Percentiles rank a stretch among this genome's conserved stretches.
These are phyloP conservation scores for Tipula confusa DNA, from an alignment of 2,888 invertebrate genomes.

Conservation along the genomic window DNA sequence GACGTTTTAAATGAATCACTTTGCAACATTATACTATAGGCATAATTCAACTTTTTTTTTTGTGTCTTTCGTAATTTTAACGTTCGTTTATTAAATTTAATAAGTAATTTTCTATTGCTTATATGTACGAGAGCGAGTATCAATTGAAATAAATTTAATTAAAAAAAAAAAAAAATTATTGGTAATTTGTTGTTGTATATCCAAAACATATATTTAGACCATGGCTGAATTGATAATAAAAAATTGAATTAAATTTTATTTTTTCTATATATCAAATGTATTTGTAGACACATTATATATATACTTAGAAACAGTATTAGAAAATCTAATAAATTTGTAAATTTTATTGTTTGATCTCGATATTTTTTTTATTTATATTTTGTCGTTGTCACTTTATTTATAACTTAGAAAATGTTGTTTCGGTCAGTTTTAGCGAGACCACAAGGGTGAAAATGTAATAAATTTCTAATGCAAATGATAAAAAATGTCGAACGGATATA, in stretches of 20 bases:
- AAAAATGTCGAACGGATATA: background rate
- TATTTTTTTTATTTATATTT: background rate
- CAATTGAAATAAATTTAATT: background rate
- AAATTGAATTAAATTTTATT: background rate
- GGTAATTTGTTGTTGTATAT: constrained; percentile 1
- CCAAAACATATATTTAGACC: constrained; percentile 28
- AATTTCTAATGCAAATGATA: too few relatives aligned
- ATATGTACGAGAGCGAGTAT: background rate
- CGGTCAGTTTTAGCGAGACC: background rate
- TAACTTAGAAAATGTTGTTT: background rate
- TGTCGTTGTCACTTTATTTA: background rate
- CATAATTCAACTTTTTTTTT: background rate
- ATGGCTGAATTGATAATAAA: constrained; percentile 30
- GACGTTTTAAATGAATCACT: background rate
- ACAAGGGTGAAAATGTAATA: background rate
- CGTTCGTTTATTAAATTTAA: background rate
- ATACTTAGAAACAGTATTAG: background rate
- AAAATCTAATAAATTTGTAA: constrained; percentile 12
- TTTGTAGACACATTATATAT: background rate
- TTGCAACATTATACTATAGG: background rate
- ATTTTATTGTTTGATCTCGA: constrained; percentile 21
- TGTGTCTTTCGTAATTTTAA: background rate
- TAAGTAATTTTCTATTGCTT: background rate
- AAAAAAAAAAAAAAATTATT: background rate
- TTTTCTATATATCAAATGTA: background rate